Evolutionary conservation across 2,888 invertebrate species (phyloP), one percentile per base, ranked within the genome.

Genomic region (Liposcelis brunnea): DNA sequence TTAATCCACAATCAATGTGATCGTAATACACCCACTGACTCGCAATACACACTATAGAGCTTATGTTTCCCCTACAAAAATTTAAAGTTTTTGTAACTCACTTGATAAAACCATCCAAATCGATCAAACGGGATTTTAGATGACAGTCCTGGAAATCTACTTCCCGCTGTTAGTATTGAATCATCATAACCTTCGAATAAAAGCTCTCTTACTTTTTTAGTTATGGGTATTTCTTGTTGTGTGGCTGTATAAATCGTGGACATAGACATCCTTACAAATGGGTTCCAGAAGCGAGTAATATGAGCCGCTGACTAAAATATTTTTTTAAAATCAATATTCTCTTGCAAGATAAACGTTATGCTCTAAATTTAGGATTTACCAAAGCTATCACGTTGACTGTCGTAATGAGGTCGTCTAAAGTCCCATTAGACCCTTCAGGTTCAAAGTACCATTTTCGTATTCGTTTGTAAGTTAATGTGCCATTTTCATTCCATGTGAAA

Each of bases 131-230:
- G 83, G 52, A 72, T 49, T 2, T 52, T 34, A 8, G 52, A 52
- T 0, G 70, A 61, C 18, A 74, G 55, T 51, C 77, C 61, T 33
- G 51, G 50, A 2, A 78, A 52, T 53, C 69, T 6, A 26, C 4
- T 59, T 36, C 64, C 46, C 33, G 71, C 69, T 52, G 71, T 58
- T 37, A 90, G 63, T 8, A 87, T 55, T 0, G 69, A 64, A 58
- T 91, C 90, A 0, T 77, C 66, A 55, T 82, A 89, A 2, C 91
- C 91, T 49, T 83, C 77, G 59, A 89, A 86, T 10, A 89, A 61
- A 62, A 84, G 73, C 52, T 78, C 70, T 1, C 71, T 58, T 0
- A 74, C 79, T 40, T 73, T 73, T 56, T 77, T 78, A 0, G 72
- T 76, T 0, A 75, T 57, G 53, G 71, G 67, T 50, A 78, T 54